Evolutionary conservation across 2,797 vertebrate species (phyloP).

Genomic region (Ambastaia sidthimunki): DNA sequence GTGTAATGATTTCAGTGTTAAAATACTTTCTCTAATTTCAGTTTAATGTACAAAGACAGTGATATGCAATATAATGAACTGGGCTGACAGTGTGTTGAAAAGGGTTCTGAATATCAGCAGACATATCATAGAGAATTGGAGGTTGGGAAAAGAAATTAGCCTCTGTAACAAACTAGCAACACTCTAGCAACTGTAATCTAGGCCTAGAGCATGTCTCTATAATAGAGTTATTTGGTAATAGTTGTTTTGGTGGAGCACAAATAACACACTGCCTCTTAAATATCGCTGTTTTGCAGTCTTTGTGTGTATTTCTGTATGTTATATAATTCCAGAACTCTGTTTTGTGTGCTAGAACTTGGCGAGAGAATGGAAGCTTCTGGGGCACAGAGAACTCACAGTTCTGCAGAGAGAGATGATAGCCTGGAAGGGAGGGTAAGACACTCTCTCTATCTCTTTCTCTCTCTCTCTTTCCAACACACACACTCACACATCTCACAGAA

Average conservation of each 20-base stretch:
- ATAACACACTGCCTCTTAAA: not conserved
- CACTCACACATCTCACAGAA: not conserved
- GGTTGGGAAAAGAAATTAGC: not conserved
- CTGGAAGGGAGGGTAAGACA: slow-evolving; percentile 79
- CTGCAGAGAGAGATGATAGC: slow-evolving; percentile 85
- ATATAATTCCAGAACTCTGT: slow-evolving; percentile 13
- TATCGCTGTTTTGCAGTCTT: not conserved
- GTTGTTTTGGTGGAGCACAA: not conserved
- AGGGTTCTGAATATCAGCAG: too few species aligned
- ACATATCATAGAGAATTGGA: too few species aligned
- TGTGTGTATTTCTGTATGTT: slow-evolving; percentile 32
- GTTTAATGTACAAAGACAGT: not conserved
- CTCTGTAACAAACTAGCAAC: not conserved
- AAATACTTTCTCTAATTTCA: not conserved
- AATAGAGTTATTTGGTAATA: not conserved
- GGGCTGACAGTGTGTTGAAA: too few species aligned
- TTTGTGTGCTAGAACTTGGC: slow-evolving; percentile 47
- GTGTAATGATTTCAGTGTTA: not conserved
- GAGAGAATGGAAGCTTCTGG: slow-evolving; percentile 75
- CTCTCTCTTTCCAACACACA: not conserved
- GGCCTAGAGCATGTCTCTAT: too few species aligned
- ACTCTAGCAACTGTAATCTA: not conserved
- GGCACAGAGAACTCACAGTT: slow-evolving; percentile 82
- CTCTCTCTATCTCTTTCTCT: not conserved
- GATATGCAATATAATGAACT: not conserved